Evolutionary conservation across 2,888 invertebrate species (phyloP), one percentile per base, ranked within the genome.

Genomic region (Venustoraphidia nigricollis): DNA sequence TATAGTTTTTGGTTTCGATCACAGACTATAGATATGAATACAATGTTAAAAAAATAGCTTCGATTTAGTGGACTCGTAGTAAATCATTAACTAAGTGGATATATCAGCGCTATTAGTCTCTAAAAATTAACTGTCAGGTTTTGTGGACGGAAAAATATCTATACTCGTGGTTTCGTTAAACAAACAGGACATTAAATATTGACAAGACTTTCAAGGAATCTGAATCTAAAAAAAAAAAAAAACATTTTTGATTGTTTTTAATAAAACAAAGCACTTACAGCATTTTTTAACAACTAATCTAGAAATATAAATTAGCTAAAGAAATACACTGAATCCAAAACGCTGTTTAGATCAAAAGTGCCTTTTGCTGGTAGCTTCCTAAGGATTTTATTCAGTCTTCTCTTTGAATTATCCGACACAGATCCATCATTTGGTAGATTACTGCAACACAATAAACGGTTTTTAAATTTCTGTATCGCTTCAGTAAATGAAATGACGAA

Each of bases 301-400:
- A 36, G 5, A 37, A 37, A 9, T 37, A 37, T 34, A 11, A 36
- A 51, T 54, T 65, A 92, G 70, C 90, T 90, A 67, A 93, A 93
- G 68, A 93, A 93, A 64, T 91, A 93, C 10, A 79, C 71, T 1
- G 92, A 92, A 34, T 77, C 63, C 40, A 88, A 68, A 27, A 93
- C 88, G 56, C 79, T 75, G 1, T 73, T 69, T 41, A 93, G 70
- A 59, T 91, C 75, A 59, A 92, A 90, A 55, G 77, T 67, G 1
- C 91, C 92, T 59, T 80, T 87, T 47, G 69, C 61, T 1, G 92
- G 92, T 48, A 90, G 70, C 51, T 72, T 68, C 40, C 63, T 61
- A 9, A 91, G 67, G 1, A 77, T 60, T 35, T 66, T 67, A 62
- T 81, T 81, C 46, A 83, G 69, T 55, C 77, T 77, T 47, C 68